A percentile compares a stretch with the other conserved stretches of the same genome.
phyloP scores from a whole-genome alignment of 2,113 vertebrate species.

The Erythrolamprus reginae region DNA sequence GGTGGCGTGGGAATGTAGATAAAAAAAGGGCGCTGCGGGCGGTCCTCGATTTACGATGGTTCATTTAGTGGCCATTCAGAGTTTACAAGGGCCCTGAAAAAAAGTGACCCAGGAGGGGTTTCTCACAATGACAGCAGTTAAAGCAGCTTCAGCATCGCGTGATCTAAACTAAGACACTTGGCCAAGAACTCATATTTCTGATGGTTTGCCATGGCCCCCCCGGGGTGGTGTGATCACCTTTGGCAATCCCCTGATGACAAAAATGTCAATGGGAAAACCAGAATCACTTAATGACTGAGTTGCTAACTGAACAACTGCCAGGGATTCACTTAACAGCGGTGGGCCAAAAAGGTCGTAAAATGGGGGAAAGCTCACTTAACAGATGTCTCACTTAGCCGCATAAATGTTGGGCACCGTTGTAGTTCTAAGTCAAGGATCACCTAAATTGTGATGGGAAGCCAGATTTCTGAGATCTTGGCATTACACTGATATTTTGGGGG shows the following conservation, averaged over 20 bases:
- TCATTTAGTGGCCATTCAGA: not conserved
- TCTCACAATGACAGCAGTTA: not conserved
- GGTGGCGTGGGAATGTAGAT: not conserved
- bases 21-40: not conserved
- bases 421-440: not conserved
- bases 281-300: not conserved
- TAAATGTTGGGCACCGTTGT: not conserved
- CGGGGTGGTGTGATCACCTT: not conserved
- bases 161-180: not conserved
- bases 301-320: too few species aligned
- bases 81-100: not conserved
- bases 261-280: not conserved
- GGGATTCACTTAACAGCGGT: not conserved
- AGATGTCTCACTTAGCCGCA: not conserved
- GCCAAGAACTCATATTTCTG: not conserved
- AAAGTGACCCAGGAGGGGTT: accelerated
- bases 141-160: too few species aligned
- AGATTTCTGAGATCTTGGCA: not conserved
- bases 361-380: not conserved
- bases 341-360: not conserved
- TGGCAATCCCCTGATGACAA: too few species aligned
- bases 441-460: not conserved
- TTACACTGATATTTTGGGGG: not conserved
- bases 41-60: not conserved
- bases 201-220: not conserved